These are phyloP conservation scores for Ametastegia equiseti DNA, from an alignment of 2,888 invertebrate genomes.

Conservation along the genomic window DNA sequence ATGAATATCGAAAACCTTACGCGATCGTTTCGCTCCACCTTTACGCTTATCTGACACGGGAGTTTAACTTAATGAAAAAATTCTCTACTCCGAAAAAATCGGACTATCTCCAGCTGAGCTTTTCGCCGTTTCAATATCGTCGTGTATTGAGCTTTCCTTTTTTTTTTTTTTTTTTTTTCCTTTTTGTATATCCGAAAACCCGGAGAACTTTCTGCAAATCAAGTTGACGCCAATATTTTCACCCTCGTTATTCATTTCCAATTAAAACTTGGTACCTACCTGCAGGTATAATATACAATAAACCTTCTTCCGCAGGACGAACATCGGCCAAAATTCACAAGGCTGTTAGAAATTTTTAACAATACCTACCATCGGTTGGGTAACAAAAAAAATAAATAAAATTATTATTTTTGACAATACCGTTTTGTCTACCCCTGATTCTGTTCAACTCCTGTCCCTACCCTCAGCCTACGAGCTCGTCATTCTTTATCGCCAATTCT, in stretches of 20 bases:
- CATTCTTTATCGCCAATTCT: neutral
- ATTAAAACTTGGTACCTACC: constrained; percentile 7
- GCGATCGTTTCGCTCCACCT: neutral
- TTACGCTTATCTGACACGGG: neutral
- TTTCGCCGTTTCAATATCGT: neutral
- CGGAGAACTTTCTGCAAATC: neutral
- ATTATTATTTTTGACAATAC: neutral
- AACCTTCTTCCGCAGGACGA: neutral
- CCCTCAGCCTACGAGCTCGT: too few species aligned
- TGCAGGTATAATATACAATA: neutral
- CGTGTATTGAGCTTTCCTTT: too few species aligned
- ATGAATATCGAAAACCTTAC: constrained; percentile 37
- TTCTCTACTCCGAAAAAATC: neutral
- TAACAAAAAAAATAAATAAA: too few species aligned
- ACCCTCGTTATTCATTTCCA: constrained; percentile 31
- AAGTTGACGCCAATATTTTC: constrained; percentile 14
- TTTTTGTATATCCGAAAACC: too few species aligned
- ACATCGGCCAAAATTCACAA: neutral
- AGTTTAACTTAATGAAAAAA: constrained; percentile 17
- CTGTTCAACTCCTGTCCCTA: too few species aligned
- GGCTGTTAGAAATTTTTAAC: neutral
- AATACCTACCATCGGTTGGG: neutral
- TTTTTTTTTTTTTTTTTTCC: too few species aligned
- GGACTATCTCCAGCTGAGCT: neutral
- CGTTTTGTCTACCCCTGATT: neutral